Percentiles rank a stretch among this genome's conserved stretches.
phyloP scores from a whole-genome alignment of 1,140 invertebrate species.

The Eupeodes corollae region DNA sequence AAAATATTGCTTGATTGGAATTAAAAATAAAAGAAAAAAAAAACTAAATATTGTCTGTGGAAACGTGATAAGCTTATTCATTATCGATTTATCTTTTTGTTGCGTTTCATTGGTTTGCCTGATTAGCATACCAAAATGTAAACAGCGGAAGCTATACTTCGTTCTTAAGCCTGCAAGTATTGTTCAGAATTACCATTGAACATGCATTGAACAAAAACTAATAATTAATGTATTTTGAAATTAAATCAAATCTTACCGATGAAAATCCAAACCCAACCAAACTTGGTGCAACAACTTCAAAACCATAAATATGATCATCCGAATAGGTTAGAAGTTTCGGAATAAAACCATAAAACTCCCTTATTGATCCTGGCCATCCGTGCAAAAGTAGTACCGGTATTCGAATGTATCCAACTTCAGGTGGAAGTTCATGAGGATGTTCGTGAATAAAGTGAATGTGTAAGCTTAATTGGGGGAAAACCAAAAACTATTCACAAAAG shows the following conservation, averaged over 20 bases:
- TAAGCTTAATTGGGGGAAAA: conserved; percentile 37
- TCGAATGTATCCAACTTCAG: conserved; percentile 44
- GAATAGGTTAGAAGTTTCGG: conserved; percentile 50
- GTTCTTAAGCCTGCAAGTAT: too few species aligned
- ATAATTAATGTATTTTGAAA: too few species aligned
- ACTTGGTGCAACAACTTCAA: conserved; percentile 69
- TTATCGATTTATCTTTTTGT: too few species aligned
- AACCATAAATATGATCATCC: conserved; percentile 50
- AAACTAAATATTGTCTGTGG: too few species aligned
- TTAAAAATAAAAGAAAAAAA: too few species aligned
- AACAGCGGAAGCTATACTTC: too few species aligned
- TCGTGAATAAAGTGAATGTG: conserved; percentile 63
- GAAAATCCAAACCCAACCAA: conserved; percentile 80
- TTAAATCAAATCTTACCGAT: conserved; percentile 39
- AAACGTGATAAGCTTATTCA: too few species aligned
- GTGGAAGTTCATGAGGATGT: conserved; percentile 41
- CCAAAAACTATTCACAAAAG: neutral
- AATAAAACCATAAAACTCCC: conserved; percentile 75
- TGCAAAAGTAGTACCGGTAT: conserved; percentile 66
- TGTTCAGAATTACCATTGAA: too few species aligned
- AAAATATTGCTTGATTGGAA: too few species aligned
- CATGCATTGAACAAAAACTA: too few species aligned
- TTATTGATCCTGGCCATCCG: conserved; percentile 85
- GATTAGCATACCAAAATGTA: too few species aligned
- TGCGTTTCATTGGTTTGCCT: too few species aligned